Evolutionary conservation across 2,113 vertebrate genomes (phyloP).

Genomic region (Diadophis punctatus): DNA sequence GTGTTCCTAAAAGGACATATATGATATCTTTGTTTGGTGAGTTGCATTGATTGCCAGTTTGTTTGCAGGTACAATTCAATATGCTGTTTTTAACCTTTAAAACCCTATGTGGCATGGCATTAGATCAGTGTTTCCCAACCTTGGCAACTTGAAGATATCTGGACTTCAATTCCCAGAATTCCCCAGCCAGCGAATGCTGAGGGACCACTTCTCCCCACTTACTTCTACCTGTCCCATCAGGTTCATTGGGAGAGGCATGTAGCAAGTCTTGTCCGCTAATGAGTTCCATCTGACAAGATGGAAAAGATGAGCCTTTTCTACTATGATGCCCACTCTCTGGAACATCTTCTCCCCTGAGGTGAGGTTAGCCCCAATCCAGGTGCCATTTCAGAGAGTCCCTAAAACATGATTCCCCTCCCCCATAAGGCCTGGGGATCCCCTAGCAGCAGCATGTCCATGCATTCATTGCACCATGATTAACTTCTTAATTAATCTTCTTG

Average conservation of each 20-base stretch:
- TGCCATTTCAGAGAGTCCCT: background rate
- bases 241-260: background rate
- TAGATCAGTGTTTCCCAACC: too few relatives aligned
- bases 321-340: background rate
- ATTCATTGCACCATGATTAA: background rate
- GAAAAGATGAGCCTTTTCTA: background rate
- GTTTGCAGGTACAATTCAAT: background rate
- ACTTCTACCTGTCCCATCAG: background rate
- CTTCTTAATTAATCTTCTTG: background rate
- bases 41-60: background rate
- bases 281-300: background rate
- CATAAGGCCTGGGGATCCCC: too few relatives aligned
- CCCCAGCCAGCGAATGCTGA: too few relatives aligned
- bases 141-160: too few relatives aligned
- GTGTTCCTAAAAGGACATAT: background rate
- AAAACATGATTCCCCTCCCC: background rate
- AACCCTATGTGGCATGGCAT: background rate
- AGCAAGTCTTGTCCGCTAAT: background rate
- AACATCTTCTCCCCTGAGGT: background rate
- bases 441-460: background rate
- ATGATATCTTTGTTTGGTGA: background rate
- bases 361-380: background rate
- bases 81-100: background rate
- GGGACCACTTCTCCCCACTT: background rate
- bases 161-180: too few relatives aligned